A percentile compares a stretch with the other conserved stretches of the same genome.
Evolutionary conservation across 1,140 invertebrate genomes (phyloP).

Genomic region (Zaprionus vittiger): DNA sequence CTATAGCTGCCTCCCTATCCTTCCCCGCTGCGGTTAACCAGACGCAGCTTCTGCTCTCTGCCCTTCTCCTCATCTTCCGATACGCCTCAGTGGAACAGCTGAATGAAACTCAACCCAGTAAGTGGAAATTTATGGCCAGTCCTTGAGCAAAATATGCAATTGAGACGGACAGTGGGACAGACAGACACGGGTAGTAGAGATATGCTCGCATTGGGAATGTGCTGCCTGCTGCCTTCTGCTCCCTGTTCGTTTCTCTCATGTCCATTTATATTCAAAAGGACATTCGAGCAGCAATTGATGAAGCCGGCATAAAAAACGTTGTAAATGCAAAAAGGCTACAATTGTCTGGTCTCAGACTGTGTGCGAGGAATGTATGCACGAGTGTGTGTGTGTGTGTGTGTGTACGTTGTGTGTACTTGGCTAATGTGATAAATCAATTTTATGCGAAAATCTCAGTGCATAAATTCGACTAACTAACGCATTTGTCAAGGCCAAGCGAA

Average conservation of each 20-base stretch:
- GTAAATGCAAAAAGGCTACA: slow-evolving; percentile 52
- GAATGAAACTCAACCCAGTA: slow-evolving; percentile 18
- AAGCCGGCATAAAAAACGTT: slow-evolving; percentile 46
- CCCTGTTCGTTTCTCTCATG: slow-evolving; percentile 6
- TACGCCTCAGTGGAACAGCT: background rate
- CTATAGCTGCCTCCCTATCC: background rate
- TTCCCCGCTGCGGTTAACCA: slow-evolving; percentile 45
- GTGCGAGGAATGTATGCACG: background rate
- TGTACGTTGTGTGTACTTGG: slow-evolving; percentile 47
- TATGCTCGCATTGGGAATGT: slow-evolving; percentile 6
- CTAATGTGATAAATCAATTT: slow-evolving; percentile 83
- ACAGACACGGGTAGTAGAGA: background rate
- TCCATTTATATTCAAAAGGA: slow-evolving; percentile 57
- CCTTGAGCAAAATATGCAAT: slow-evolving; percentile 55
- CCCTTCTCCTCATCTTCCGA: background rate
- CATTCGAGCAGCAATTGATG: slow-evolving; percentile 54
- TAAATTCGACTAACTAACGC: slow-evolving; percentile 81
- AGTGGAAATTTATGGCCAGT: slow-evolving; percentile 55
- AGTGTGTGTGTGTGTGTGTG: background rate
- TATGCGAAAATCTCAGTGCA: slow-evolving; percentile 79
- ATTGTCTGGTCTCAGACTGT: slow-evolving; percentile 29
- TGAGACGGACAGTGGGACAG: slow-evolving; percentile 19
- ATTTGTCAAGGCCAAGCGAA: slow-evolving; percentile 60
- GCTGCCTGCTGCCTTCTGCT: background rate
- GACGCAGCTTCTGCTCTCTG: background rate